Evolutionary conservation across 2,888 invertebrate species (phyloP).

Genomic region (Fragum fragum): DNA sequence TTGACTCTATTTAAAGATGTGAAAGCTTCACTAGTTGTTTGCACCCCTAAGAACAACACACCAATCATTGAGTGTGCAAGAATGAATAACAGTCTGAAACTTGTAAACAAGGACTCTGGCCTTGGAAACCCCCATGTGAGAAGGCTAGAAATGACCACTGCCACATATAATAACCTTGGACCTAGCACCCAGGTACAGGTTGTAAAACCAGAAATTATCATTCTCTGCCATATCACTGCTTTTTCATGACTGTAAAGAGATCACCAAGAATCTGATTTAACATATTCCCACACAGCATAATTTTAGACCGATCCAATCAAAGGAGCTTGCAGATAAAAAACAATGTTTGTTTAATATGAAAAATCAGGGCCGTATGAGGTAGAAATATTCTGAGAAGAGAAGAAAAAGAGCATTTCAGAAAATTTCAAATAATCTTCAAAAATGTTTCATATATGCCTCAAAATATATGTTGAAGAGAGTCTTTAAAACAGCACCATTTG

Average conservation of each 20-base stretch:
- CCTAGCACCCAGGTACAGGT: conserved; percentile 66
- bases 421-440: no score
- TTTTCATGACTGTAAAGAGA: conserved; percentile 16
- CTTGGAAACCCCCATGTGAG: conserved; percentile 42
- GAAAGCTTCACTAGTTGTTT: conserved; percentile 2
- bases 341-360: no score
- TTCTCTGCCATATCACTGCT: conserved; percentile 39
- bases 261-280: not conserved
- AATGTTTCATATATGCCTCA: no score
- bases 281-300: no score
- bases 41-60: conserved; percentile 44
- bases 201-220: conserved; percentile 14
- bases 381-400: no score
- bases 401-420: no score
- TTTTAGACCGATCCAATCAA: no score
- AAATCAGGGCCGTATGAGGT: no score
- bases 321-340: no score
- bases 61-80: conserved; percentile 66
- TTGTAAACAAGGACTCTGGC: conserved; percentile 57
- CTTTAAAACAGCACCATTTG: no score
- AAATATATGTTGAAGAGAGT: no score
- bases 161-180: conserved; percentile 64
- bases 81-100: conserved; percentile 61
- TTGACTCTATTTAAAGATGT: conserved; percentile 12
- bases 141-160: conserved; percentile 50